These are phyloP conservation scores for Astyanax mexicanus DNA, from an alignment of 2,797 vertebrate species.

Conservation along the genomic window DNA sequence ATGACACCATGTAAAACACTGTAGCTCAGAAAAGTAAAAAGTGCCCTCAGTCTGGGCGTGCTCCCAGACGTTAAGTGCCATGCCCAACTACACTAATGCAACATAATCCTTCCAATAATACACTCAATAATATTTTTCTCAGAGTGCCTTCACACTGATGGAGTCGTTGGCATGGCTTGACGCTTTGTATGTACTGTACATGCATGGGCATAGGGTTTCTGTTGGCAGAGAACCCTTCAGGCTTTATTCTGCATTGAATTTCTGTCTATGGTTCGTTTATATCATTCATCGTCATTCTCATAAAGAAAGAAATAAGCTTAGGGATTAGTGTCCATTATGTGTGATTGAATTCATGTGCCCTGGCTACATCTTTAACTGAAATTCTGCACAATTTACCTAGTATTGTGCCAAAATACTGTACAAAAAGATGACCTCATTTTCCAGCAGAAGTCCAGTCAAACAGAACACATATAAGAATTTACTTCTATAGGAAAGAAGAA, in stretches of 20 bases:
- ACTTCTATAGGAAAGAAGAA: too few relatives aligned
- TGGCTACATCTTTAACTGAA: not conserved
- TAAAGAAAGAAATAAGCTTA: not conserved
- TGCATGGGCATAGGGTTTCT: not conserved
- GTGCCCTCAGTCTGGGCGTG: not conserved
- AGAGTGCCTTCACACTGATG: not conserved
- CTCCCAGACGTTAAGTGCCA: not conserved
- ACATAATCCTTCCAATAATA: conserved; percentile 3
- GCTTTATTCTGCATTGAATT: not conserved
- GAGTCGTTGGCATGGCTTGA: not conserved
- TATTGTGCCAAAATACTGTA: too few relatives aligned
- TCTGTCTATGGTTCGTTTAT: not conserved
- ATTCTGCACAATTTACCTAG: not conserved
- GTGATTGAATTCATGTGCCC: not conserved
- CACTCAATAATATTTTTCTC: not conserved
- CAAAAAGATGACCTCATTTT: too few relatives aligned
- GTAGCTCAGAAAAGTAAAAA: not conserved
- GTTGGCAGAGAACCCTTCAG: not conserved
- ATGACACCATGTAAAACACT: not conserved
- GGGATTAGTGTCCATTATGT: not conserved
- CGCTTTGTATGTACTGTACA: not conserved
- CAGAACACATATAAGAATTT: too few relatives aligned
- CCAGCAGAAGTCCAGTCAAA: too few relatives aligned
- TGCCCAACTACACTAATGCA: conserved; percentile 15
- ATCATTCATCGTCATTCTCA: not conserved